A percentile compares a stretch with the other conserved stretches of the same genome.
Evolutionary conservation across 2,888 invertebrate species (phyloP).

Genomic region (Cyrtodaria siliqua): DNA sequence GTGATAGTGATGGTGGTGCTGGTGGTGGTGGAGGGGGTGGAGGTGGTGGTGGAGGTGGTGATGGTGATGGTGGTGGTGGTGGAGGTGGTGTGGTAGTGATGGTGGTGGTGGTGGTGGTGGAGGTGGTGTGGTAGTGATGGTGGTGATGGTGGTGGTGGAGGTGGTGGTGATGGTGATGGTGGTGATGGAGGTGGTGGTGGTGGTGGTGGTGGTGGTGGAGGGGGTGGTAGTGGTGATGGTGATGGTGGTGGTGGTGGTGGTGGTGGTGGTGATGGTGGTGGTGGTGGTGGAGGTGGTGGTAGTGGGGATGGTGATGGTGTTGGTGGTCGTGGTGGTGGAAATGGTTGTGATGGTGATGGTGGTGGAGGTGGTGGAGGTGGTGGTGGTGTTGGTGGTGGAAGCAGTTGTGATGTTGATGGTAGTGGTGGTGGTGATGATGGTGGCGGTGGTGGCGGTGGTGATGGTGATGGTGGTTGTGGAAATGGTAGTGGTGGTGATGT

Average conservation of each 20-base stretch:
- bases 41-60: slow-evolving; percentile 1
- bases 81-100: not conserved
- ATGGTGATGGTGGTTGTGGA: slow-evolving; percentile 18
- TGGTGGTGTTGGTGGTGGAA: too few species aligned
- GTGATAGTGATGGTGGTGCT: slow-evolving; percentile 1
- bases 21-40: slow-evolving; percentile 1
- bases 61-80: not conserved
- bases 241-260: slow-evolving; percentile 8
- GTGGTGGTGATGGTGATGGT: slow-evolving; percentile 6
- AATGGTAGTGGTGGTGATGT: too few species aligned
- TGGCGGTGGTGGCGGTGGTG: not conserved
- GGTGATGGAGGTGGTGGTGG: not conserved
- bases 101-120: not conserved
- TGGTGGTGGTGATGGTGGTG: not conserved
- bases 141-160: not conserved
- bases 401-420: not conserved
- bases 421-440: not conserved
- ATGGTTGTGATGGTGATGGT: too few species aligned
- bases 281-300: too few species aligned
- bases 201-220: slow-evolving; percentile 6
- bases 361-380: too few species aligned
- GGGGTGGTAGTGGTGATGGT: slow-evolving; percentile 6
- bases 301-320: too few species aligned
- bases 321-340: too few species aligned
- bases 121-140: not conserved